Conservation (phyloP, 2,113 vertebrate genomes). For the Pyrgilauda ruficollis region DNA sequence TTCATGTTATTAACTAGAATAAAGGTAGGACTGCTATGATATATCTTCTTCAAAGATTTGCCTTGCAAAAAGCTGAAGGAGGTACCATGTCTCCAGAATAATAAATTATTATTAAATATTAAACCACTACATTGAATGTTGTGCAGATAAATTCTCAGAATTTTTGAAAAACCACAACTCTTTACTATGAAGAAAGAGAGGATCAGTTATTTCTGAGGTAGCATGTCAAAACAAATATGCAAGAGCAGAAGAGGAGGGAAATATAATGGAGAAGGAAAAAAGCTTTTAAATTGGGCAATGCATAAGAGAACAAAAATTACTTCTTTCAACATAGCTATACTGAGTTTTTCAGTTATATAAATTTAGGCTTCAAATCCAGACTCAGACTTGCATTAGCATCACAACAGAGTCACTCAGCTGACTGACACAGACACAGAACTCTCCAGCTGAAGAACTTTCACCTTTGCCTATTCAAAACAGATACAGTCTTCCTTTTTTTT, state of each 20-base stretch:
- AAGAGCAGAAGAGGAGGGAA: neutral
- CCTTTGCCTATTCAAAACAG: neutral
- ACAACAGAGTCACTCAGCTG: constrained; percentile 28
- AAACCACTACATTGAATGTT: neutral
- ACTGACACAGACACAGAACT: neutral
- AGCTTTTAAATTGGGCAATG: neutral
- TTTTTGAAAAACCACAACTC: neutral
- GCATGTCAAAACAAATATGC: neutral
- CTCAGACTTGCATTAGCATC: constrained; percentile 19
- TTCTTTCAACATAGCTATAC: neutral
- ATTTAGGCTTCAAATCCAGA: constrained; percentile 9
- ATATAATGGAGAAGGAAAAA: neutral
- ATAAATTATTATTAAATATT: neutral
- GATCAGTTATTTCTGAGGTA: neutral
- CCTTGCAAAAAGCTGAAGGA: neutral
- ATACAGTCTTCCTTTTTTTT: neutral
- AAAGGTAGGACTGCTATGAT: neutral
- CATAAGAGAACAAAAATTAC: neutral
- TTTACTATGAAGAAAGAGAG: neutral
- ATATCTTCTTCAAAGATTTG: neutral
- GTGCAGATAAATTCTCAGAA: neutral
- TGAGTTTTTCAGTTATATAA: neutral
- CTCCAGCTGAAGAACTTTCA: neutral
- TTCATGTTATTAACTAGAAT: neutral
- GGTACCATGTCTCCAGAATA: neutral